A percentile compares a stretch with the other conserved stretches of the same genome.
Evolutionary conservation across 2,888 invertebrate species (phyloP).

Genomic region (Rhagonycha lutea): DNA sequence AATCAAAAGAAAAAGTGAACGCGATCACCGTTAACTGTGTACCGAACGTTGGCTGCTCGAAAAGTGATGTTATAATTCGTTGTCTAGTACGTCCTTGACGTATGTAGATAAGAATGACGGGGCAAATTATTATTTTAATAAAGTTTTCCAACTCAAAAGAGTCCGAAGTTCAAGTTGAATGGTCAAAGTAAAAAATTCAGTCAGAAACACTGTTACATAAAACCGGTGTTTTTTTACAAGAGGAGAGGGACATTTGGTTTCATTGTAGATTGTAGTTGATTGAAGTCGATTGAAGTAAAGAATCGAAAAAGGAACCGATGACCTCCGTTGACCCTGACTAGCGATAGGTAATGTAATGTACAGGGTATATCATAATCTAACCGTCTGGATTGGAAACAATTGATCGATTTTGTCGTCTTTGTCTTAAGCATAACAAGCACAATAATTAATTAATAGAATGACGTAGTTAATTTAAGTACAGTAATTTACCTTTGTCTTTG

Average conservation of each 20-base stretch:
- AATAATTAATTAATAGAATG: too few relatives aligned
- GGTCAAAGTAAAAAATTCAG: background rate
- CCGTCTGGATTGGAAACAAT: background rate
- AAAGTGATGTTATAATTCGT: background rate
- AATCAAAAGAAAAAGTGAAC: background rate
- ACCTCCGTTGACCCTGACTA: background rate
- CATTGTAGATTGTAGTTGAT: too few relatives aligned
- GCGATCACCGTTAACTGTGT: background rate
- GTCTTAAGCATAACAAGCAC: too few relatives aligned
- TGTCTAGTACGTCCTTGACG: background rate
- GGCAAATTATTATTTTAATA: background rate
- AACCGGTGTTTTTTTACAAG: background rate
- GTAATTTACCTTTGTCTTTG: background rate
- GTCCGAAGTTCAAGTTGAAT: background rate
- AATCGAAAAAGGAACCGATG: background rate
- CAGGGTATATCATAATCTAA: background rate
- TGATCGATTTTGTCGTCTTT: too few relatives aligned
- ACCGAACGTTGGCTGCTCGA: background rate
- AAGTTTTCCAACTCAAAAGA: background rate
- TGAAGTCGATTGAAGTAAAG: too few relatives aligned
- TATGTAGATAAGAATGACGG: background rate
- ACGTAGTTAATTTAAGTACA: too few relatives aligned
- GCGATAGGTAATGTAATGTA: background rate
- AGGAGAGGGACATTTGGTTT: background rate
- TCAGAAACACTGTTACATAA: background rate